These are phyloP conservation scores for Helicorthomorpha holstii DNA, from an alignment of 1,140 invertebrate species.

Conservation along the genomic window DNA sequence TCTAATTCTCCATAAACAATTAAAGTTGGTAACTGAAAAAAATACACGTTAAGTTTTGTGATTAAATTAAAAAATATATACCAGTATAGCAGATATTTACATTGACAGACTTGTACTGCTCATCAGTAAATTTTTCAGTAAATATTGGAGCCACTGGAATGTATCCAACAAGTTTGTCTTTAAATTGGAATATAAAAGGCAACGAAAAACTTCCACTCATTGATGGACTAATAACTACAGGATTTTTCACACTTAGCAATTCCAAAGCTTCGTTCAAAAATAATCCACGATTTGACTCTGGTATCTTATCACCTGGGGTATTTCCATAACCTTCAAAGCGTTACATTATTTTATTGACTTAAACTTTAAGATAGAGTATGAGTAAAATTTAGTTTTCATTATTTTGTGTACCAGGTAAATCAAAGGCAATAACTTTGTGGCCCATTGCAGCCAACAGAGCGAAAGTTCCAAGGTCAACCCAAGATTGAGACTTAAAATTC, in stretches of 20 bases:
- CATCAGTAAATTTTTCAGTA: conserved; percentile 15
- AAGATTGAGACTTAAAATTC: conserved; percentile 25
- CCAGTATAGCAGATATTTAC: conserved; percentile 10
- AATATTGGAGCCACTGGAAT: conserved; percentile 28
- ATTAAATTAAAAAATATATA: background rate
- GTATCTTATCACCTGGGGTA: conserved; percentile 7
- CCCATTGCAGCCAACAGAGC: conserved; percentile 24
- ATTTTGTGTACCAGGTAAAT: conserved; percentile 24
- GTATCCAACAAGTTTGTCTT: conserved; percentile 19
- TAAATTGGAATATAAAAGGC: conserved; percentile 22
- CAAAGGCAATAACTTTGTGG: conserved; percentile 24
- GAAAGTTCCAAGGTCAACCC: conserved; percentile 25
- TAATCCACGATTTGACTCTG: conserved; percentile 9
- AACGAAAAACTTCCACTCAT: conserved; percentile 30
- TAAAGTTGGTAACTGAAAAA: conserved; percentile 26
- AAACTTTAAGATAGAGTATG: background rate
- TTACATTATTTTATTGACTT: conserved; percentile 6
- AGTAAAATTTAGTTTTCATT: background rate
- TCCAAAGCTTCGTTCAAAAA: conserved; percentile 21
- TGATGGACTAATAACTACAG: conserved; percentile 29
- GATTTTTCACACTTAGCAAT: conserved; percentile 14
- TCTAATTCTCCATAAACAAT: conserved; percentile 29
- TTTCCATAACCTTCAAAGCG: conserved; percentile 20
- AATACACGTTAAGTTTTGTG: background rate
- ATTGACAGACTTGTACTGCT: conserved; percentile 14